Evolutionary conservation across 2,113 vertebrate species (phyloP), one percentile per base, ranked within the genome.

Genomic region (Maccullochella peelii): DNA sequence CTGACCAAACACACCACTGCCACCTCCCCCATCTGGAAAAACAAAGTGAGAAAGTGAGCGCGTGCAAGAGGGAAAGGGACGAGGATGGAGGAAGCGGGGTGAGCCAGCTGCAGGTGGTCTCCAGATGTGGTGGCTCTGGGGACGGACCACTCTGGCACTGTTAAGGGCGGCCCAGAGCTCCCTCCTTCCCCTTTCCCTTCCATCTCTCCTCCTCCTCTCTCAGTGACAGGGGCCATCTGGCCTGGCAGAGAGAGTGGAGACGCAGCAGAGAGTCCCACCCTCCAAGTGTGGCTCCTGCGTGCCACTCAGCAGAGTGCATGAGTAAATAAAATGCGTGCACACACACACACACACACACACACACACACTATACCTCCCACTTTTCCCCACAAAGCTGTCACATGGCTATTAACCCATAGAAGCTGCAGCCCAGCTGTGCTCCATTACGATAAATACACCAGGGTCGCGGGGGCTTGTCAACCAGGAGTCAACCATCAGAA

Each of bases 191-290:
- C 78, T 71, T 77, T 67, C 78, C 75, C 58, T 76, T 78, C 86
- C 69, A 90, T 82, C 55, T 67, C 87, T 86, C 88, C 86, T 81
- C 82, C 90, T 84, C 85, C 77, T 83, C 83, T 30, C 80, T 68
- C 77, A 80, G 76, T 93, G 94, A 93, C 94, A 92, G 84, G 85
- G 93, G 91, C 94, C 94, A 95, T 94, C 94, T 95, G 94, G 94
- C 90, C 87, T 92, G 92, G 93, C 92, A 93, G 85, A 82, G 81
- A 79, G 87, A 85, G 77, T 27, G 61, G 86, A 67, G 84, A 82
- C 65, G 4, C 86, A 86, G 84, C 87, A 87, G 73, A 65, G 71
- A 79, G 84, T 85, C 73, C 90, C 89, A 77, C 74, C 92, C 93
- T 86, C 83, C 74, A 33, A 88, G 78, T 79, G 90, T 78, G 89